These are phyloP conservation scores for Synergus umbraculus DNA, from an alignment of 2,888 invertebrate genomes.

Conservation along the genomic window DNA sequence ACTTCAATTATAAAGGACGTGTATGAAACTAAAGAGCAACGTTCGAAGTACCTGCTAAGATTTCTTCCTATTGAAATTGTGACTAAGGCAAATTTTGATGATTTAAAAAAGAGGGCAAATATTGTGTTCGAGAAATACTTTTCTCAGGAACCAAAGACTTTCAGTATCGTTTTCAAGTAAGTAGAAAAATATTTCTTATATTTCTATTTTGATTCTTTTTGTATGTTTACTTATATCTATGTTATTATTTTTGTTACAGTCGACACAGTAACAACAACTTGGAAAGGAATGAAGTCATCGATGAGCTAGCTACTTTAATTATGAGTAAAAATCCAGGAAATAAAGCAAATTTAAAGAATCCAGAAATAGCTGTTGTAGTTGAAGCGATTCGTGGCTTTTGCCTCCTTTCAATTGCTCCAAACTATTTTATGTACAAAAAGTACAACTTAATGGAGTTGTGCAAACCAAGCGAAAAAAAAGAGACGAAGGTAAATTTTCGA, in stretches of 20 bases:
- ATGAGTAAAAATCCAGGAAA: slow-evolving; percentile 84
- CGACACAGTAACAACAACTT: slow-evolving; percentile 88
- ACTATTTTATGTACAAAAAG: slow-evolving; percentile 88
- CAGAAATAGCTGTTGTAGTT: slow-evolving; percentile 88
- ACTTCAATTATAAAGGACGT: slow-evolving; percentile 87
- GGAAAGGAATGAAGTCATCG: slow-evolving; percentile 85
- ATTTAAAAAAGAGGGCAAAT: slow-evolving; percentile 84
- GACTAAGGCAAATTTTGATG: slow-evolving; percentile 89
- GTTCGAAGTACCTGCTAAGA: slow-evolving; percentile 87
- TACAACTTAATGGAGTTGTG: slow-evolving; percentile 87
- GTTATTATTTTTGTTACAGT: slow-evolving; percentile 65
- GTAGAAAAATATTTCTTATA: slow-evolving; percentile 47
- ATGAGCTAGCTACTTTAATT: slow-evolving; percentile 86
- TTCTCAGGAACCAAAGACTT: slow-evolving; percentile 84
- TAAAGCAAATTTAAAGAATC: slow-evolving; percentile 87
- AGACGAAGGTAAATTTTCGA: slow-evolving; percentile 35
- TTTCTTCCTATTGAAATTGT: slow-evolving; percentile 86
- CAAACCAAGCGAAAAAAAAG: slow-evolving; percentile 46
- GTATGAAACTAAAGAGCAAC: slow-evolving; percentile 82
- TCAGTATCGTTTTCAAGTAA: slow-evolving; percentile 86
- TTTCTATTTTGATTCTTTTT: slow-evolving; percentile 40
- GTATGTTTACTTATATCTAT: slow-evolving; percentile 6
- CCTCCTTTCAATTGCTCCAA: slow-evolving; percentile 87
- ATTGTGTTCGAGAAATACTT: slow-evolving; percentile 87
- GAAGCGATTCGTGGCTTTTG: slow-evolving; percentile 91